Evolutionary conservation across 2,797 vertebrate species (phyloP), one percentile per base, ranked within the genome.

Genomic region (Echiichthys vipera): DNA sequence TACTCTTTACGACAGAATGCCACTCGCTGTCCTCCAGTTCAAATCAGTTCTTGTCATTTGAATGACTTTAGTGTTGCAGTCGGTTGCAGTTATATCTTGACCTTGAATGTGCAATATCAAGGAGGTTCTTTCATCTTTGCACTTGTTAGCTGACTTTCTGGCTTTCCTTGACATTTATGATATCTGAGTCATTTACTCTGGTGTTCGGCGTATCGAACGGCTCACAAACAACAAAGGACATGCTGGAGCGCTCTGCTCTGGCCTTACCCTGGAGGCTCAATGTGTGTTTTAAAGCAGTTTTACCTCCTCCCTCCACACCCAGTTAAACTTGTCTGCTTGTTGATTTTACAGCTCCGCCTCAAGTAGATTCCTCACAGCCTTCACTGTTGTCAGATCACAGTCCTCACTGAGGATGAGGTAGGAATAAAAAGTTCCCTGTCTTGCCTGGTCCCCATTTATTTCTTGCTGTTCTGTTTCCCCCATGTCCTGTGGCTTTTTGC

Each of bases 101-200:
- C 37, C 7, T 3, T 29, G 22, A 57, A 22, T 37, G n/a, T 11
- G n/a, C 37, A 15, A 8, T 46, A 55, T 71, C 24, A n/a, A 53
- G 25, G 4, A 20, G 40, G 43, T 40, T 67, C 8, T 57, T 27
- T 36, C 9, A 3, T 49, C 34, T 49, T 47, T 25, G n/a, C 22
- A 30, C 24, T 39, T 36, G 17, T 49, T 32, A 6, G 6, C 6
- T 43, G 15, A 51, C 25, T 53, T 54, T 61, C 10, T 46, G 47
- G 9, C 20, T 46, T 39, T 39, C 12, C 15, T 2, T 64, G 53
- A 74, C 42, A 61, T 70, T 47, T 70, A 29, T 39, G 29, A 69
- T 65, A 43, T 20, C n/a, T 29, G 25, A 61, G 45, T 50, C 43
- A 30, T 43, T 53, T 39, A 53, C 36, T 55, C 32, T 3, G 17